These are phyloP conservation scores for Proterorhinus semilunaris DNA, from an alignment of 2,113 vertebrate genomes.

Conservation along the genomic window DNA sequence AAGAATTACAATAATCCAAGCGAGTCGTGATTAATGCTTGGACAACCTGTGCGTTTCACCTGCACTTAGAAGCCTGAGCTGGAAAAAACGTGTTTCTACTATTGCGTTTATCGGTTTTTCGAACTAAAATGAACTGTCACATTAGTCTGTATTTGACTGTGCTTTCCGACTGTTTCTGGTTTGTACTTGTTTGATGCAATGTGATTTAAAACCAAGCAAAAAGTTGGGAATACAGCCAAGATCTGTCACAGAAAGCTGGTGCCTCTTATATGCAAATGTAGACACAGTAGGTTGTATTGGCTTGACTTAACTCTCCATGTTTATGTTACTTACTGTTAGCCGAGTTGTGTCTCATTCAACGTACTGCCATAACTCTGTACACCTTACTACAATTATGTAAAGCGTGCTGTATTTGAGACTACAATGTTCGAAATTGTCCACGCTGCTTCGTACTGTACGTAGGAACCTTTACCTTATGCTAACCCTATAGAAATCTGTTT, in stretches of 20 bases:
- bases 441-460: not conserved
- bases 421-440: not conserved
- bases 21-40: no score
- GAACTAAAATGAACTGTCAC: no score
- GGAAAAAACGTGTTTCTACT: no score
- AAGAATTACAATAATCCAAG: no score
- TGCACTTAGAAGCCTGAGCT: no score
- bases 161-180: no score
- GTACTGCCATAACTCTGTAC: not conserved
- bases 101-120: no score
- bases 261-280: not conserved
- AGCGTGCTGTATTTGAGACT: not conserved
- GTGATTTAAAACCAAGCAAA: no score
- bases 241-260: not conserved
- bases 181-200: no score
- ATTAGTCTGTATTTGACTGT: no score
- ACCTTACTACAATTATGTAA: not conserved
- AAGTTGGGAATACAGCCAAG: not conserved
- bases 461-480: constrained; percentile 23
- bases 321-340: not conserved
- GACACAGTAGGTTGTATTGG: no score
- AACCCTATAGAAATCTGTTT: constrained; percentile 20
- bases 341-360: not conserved
- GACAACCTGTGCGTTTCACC: no score
- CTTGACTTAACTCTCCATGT: not conserved